A percentile compares a stretch with the other conserved stretches of the same genome.
phyloP scores from a whole-genome alignment of 2,888 invertebrate species.

The Diabrotica balteata region DNA sequence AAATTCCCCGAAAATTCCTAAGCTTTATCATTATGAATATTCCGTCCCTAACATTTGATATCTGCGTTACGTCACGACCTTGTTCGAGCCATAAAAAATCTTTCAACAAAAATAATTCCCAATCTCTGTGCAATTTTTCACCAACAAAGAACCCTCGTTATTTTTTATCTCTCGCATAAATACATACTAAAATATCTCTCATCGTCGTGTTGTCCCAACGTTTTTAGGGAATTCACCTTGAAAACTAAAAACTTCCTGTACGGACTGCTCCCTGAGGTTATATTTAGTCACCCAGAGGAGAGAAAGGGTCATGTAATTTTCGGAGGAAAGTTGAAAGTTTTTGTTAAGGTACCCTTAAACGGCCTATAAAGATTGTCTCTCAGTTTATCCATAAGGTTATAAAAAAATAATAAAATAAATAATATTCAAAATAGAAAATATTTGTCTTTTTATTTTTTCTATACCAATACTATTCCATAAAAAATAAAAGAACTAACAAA shows the following conservation, averaged over 20 bases:
- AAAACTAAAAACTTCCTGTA: constrained; percentile 4
- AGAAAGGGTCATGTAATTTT: no score
- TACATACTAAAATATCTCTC: constrained; percentile 20
- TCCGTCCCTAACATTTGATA: constrained; percentile 1
- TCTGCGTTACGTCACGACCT: constrained; percentile 9
- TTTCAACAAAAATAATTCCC: constrained; percentile 3
- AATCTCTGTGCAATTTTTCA: constrained; percentile 6
- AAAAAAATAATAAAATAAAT: no score
- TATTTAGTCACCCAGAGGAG: neutral
- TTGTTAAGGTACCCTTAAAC: no score
- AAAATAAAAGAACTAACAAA: no score
- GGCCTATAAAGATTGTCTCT: no score
- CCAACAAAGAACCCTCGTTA: constrained; percentile 14
- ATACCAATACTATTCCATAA: no score
- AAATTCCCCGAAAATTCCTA: no score
- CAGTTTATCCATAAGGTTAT: no score
- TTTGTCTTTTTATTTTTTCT: no score
- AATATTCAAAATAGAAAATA: no score
- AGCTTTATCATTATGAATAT: neutral
- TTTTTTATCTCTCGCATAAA: constrained; percentile 24
- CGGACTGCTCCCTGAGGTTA: neutral
- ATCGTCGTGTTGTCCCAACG: neutral
- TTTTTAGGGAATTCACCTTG: constrained; percentile 6
- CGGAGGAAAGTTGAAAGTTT: no score
- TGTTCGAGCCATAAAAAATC: constrained; percentile 5